Evolutionary conservation across 2,888 invertebrate species (phyloP), one percentile per base, ranked within the genome.

Genomic region (Drosophila fungiperda): DNA sequence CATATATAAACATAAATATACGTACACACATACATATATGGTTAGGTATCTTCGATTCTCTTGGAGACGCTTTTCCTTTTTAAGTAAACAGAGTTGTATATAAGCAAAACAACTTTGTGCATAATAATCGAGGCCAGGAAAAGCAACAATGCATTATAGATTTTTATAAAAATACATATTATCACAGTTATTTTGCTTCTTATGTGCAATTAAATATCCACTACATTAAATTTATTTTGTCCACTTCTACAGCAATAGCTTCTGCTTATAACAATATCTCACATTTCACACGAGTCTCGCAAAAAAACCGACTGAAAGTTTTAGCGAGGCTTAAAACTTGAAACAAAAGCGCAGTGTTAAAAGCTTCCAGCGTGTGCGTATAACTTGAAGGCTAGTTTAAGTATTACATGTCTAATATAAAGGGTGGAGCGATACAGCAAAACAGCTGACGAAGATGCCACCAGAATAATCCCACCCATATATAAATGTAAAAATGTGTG

Each of bases 301-400:
- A 32, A 45, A 23, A 45, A 40, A n/a, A 15, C 8, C 23, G 49
- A 50, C 54, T 58, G 33, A 52, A 63, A 74, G 50, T 33, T 60
- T 35, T 52, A 38, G 63, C 68, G 70, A 64, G 61, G 82, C 79
- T 72, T 29, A 54, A 68, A 4, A 23, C 45, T 23, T 45, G 23
- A 45, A 78, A 67, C 73, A 67, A 67, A 69, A 76, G 63, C 60
- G 65, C 67, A 53, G 57, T 48, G 53, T 38, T 53, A 68, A 87
- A 84, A 83, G 86, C 86, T 83, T 57, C 15, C 20, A 29, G 15
- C 26, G n/a, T 38, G 7, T 59, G 33, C 33, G 15, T 42, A 42
- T 3, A 17, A 35, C 52, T 48, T 48, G 32, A 20, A 35, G 17
- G 40, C 12, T 8, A 3, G 57, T 23, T 11, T 50, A n/a, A 26